Evolutionary conservation across 2,797 vertebrate species (phyloP).

Genomic region (Erithacus rubecula): DNA sequence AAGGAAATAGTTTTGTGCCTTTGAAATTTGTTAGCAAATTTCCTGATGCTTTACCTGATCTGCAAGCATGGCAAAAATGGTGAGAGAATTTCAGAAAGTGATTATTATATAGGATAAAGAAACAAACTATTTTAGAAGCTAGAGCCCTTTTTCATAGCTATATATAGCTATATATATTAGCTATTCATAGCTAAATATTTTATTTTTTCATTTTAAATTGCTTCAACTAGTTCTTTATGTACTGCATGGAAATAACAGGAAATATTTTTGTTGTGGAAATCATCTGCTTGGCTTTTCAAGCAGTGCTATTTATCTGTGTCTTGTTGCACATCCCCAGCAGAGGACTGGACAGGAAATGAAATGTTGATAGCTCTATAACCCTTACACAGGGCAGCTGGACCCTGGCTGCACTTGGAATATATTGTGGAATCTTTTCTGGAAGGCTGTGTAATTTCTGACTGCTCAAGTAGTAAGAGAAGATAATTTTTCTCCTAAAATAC

Average conservation of each 20-base stretch:
- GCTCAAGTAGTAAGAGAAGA: background rate
- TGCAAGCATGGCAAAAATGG: background rate
- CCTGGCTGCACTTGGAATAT: background rate
- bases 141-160: background rate
- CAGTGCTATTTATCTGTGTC: background rate
- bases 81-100: background rate
- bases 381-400: background rate
- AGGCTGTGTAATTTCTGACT: background rate
- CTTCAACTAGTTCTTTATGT: background rate
- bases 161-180: no score
- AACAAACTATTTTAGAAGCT: background rate
- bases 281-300: background rate
- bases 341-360: background rate
- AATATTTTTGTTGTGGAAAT: background rate
- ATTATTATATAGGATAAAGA: background rate
- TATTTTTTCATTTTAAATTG: background rate
- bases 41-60: background rate
- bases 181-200: background rate
- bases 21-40: background rate
- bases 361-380: background rate
- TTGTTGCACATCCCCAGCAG: background rate
- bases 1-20: background rate
- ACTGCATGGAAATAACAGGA: background rate
- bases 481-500: background rate
- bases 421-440: background rate